Percentiles rank a stretch among this genome's conserved stretches.
These are phyloP conservation scores for Cirrhinus molitorella DNA, from an alignment of 2,797 vertebrate genomes.

Conservation along the genomic window DNA sequence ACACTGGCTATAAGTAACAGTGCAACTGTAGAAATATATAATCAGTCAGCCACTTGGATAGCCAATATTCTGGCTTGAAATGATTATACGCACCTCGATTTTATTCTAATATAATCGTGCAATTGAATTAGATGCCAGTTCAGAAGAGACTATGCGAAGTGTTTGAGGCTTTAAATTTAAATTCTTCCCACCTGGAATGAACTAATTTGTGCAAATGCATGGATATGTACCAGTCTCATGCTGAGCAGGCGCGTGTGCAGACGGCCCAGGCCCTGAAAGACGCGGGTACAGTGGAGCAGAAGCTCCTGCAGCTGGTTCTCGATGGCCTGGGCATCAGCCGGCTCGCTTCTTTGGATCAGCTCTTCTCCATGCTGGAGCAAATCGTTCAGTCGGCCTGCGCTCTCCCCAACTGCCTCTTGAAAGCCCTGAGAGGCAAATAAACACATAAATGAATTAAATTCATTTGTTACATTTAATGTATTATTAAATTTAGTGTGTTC, in stretches of 20 bases:
- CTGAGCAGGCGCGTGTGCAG: slow-evolving; percentile 84
- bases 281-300: slow-evolving; percentile 74
- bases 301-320: slow-evolving; percentile 81
- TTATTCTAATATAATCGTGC: not conserved
- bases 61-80: not conserved
- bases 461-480: too few relatives aligned
- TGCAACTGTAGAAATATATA: not conserved
- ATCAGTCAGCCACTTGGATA: not conserved
- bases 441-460: not conserved
- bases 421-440: slow-evolving; percentile 66
- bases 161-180: not conserved
- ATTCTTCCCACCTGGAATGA: not conserved
- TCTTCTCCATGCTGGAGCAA: slow-evolving; percentile 79
- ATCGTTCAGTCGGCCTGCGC: slow-evolving; percentile 73
- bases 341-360: slow-evolving; percentile 78
- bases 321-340: slow-evolving; percentile 71
- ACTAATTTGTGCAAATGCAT: slow-evolving; percentile 23
- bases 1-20: not conserved
- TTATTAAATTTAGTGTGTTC: too few relatives aligned
- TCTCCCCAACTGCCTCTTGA: slow-evolving; percentile 78
- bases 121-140: not conserved
- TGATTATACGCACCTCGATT: not conserved
- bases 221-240: slow-evolving; percentile 81
- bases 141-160: not conserved
- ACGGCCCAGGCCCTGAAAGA: slow-evolving; percentile 77